A percentile compares a stretch with the other conserved stretches of the same genome.
These are phyloP conservation scores for Rhagophthalmus giganteus DNA, from an alignment of 2,888 invertebrate species.

Conservation along the genomic window DNA sequence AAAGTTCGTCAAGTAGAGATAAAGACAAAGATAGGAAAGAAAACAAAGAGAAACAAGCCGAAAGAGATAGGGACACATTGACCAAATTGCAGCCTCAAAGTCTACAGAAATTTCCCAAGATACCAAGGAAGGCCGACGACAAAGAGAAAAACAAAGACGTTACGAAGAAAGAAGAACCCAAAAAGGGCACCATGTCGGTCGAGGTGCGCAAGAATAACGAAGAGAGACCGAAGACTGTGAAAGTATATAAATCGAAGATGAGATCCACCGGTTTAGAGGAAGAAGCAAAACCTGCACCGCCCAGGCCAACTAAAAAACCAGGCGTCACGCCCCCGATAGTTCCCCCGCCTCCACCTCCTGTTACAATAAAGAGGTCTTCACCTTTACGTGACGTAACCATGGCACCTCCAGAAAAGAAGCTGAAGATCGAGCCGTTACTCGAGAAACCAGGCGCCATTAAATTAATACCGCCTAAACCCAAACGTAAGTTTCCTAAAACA, in stretches of 20 bases:
- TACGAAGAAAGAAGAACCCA: slow-evolving; percentile 59
- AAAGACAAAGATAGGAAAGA: slow-evolving; percentile 55
- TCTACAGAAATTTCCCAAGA: slow-evolving; percentile 75
- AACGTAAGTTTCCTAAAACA: slow-evolving; percentile 73
- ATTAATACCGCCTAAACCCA: slow-evolving; percentile 83
- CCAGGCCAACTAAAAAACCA: slow-evolving; percentile 66
- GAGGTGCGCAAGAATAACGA: slow-evolving; percentile 75
- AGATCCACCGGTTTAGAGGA: slow-evolving; percentile 89
- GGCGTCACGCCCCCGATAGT: slow-evolving; percentile 50
- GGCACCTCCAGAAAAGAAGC: slow-evolving; percentile 75
- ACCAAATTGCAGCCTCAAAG: slow-evolving; percentile 69
- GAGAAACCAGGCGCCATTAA: slow-evolving; percentile 83
- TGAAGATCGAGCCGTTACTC: slow-evolving; percentile 62
- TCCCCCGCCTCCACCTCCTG: slow-evolving; percentile 43
- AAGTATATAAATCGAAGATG: slow-evolving; percentile 89
- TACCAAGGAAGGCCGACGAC: slow-evolving; percentile 69
- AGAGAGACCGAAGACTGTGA: slow-evolving; percentile 84
- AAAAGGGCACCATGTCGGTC: slow-evolving; percentile 79
- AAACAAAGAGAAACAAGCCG: slow-evolving; percentile 60
- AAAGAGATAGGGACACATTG: slow-evolving; percentile 70
- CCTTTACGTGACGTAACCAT: slow-evolving; percentile 45
- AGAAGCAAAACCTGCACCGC: slow-evolving; percentile 83
- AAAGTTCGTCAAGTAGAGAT: slow-evolving; percentile 46
- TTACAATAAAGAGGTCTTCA: slow-evolving; percentile 45
- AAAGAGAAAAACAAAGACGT: slow-evolving; percentile 47